Base-by-base conservation (phyloP, 2,797 vertebrate genomes). In the Thaleichthys pacificus region DNA sequence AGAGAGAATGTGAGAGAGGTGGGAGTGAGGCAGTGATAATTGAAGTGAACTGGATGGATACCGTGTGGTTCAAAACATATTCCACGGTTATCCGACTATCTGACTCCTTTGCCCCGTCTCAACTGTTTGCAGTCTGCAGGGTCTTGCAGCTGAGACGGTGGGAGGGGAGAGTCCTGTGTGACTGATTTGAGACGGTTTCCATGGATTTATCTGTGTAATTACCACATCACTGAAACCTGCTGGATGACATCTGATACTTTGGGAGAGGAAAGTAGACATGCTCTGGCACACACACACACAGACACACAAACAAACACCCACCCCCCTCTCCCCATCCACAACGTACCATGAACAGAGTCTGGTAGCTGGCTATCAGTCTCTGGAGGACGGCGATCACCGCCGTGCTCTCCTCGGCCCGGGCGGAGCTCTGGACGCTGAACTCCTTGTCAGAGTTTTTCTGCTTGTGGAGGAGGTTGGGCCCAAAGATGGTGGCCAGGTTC, bases 401-500 rank as follows among this genome's bases (percentile, higher is more conserved):
- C 0, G 95, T 95, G 88, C 96, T 98, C 88, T 98, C 96, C 86
- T 98, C 96, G 1, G 96, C 97, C 11, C 96, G 85, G 66, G 96
- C 96, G 0, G 95, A 95, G 82, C 96, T 98, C 92, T 98, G 97
- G 66, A 98, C 97, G 0, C 94, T 95, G 93, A 97, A 98, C 87
- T 98, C 97, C 83, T 97, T 97, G 91, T 98, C 97, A 0, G 96
- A 95, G 78, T 85, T 96, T 88, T 98, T 98, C 90, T 96, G 96
- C 86, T 97, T 97, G 91, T 98, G 97, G 69, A 98, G 94, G 60
- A 98, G 90, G 83, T 98, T 98, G 42, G 97, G 96, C 9, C 97
- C 97, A 63, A 98, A 98, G 89, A 98, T 97, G 78, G 97, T 98
- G 84, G 96, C 97, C 79, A 98, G 90, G 88, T 98, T 98, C 73